Percentiles rank a stretch among this genome's conserved stretches.
Conservation (phyloP, 2,797 vertebrate genomes). For the Smutsia temminckii region DNA sequence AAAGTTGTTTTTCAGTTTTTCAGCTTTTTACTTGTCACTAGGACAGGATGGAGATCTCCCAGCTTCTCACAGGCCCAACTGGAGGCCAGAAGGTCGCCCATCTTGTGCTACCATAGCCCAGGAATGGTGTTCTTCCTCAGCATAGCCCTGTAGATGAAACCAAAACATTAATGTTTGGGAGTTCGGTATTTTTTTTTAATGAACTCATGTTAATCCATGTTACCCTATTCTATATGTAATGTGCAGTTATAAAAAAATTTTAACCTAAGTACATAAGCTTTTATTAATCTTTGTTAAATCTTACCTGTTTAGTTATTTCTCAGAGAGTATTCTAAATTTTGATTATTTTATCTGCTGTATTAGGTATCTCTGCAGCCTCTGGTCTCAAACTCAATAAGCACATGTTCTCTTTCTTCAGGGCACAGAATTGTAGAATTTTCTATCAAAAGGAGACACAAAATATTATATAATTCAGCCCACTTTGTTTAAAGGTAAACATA, state of each 20-base stretch:
- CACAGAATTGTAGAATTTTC: neutral
- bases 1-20: neutral
- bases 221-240: neutral
- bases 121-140: neutral
- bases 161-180: neutral
- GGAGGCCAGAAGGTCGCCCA: neutral
- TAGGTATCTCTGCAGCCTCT: neutral
- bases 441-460: neutral
- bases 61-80: neutral
- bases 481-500: neutral
- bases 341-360: neutral
- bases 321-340: slow-evolving; percentile 17
- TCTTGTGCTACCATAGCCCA: neutral
- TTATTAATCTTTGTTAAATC: slow-evolving; percentile 1
- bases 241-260: neutral
- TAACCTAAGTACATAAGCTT: neutral
- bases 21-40: neutral
- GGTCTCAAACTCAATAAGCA: neutral
- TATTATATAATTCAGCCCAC: neutral
- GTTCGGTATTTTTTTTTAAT: neutral
- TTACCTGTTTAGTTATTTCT: neutral
- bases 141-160: neutral
- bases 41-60: neutral
- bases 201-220: neutral
- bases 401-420: neutral